Base-by-base conservation (phyloP, 2,113 vertebrate species). In the Mixornis gularis region DNA sequence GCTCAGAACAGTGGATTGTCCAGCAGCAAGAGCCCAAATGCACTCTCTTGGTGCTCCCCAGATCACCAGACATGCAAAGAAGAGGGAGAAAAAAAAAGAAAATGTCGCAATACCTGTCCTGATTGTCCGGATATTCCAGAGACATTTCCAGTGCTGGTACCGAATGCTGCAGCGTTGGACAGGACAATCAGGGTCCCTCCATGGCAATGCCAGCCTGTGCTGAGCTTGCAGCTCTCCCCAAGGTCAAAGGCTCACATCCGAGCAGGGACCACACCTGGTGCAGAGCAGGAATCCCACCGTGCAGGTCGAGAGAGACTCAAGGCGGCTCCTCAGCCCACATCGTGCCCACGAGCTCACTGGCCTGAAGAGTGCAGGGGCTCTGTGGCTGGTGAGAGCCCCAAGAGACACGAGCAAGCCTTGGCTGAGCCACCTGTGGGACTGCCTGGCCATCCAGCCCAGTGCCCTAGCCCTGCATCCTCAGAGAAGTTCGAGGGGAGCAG, bases 401-500 rank as follows among this genome's bases (percentile, higher is more conserved):
- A 4, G 71, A 60, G 60, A 49, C 43, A 6, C 3, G 30, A 15
- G 49, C 1, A 11, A 87, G 89, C 59, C 77, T 46, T 4, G 32
- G 84, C 36, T 4, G 41, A 70, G 40, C 55, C 93, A 43, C 85
- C 64, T 36, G 59, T 21, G 12, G 73, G 86, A 22, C 65, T 41
- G 87, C 49, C 88, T 6, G 24, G 68, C 83, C 85, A 7, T 11
- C 19, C 48, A 9, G 92, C 62, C 73, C 36, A 1, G n/a, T 25
- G 70, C 49, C 19, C 43, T 17, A 17, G 69, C 58, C 49, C 27
- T 44, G 32, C 17, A 24, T 58, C 79, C 85, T 63, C 93, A 46
- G 49, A 52, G 83, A 95, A 95, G 38, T 94, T 95, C 8, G 12
- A 84, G 79, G 46, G 55, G 79, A 90, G 95, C 84, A 81, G 89